Percentiles rank a stretch among this genome's conserved stretches.
Conservation (phyloP, 2,888 invertebrate genomes). For the Apocheima hispidaria region DNA sequence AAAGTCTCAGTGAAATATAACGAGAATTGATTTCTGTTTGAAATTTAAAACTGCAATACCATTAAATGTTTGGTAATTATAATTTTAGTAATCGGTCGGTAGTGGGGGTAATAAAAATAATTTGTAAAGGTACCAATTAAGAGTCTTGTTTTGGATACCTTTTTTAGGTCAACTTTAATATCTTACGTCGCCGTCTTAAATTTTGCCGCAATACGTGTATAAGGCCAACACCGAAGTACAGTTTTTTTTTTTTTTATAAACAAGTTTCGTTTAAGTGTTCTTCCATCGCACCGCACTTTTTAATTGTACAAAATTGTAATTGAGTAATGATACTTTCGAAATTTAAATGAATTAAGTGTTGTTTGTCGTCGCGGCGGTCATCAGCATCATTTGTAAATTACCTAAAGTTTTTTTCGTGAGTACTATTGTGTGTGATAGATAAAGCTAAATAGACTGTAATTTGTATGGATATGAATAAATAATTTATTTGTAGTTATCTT, state of each 20-base stretch:
- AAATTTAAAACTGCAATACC: neutral
- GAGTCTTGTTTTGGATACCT: neutral
- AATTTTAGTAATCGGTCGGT: neutral
- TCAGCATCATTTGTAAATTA: slow-evolving; percentile 10
- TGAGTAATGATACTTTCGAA: neutral
- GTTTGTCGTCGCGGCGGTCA: slow-evolving; percentile 3
- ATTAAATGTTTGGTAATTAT: neutral
- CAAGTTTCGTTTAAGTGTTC: neutral
- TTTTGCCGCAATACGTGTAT: neutral
- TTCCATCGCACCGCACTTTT: slow-evolving; percentile 1
- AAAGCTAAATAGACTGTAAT: slow-evolving; percentile 67
- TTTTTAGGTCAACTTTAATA: neutral
- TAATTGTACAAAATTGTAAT: neutral
- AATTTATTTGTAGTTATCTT: slow-evolving; percentile 66
- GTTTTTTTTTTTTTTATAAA: too few species aligned
- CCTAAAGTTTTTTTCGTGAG: slow-evolving; percentile 16
- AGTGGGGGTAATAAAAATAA: neutral
- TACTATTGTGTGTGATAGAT: slow-evolving; percentile 58
- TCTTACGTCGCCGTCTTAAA: neutral
- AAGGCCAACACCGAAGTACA: neutral
- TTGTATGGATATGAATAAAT: slow-evolving; percentile 64
- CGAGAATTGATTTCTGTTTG: neutral
- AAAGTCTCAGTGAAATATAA: neutral
- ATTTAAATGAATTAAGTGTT: neutral
- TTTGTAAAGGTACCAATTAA: neutral